phyloP scores from a whole-genome alignment of 1,140 invertebrate genomes.

The Hirudo medicinalis region DNA sequence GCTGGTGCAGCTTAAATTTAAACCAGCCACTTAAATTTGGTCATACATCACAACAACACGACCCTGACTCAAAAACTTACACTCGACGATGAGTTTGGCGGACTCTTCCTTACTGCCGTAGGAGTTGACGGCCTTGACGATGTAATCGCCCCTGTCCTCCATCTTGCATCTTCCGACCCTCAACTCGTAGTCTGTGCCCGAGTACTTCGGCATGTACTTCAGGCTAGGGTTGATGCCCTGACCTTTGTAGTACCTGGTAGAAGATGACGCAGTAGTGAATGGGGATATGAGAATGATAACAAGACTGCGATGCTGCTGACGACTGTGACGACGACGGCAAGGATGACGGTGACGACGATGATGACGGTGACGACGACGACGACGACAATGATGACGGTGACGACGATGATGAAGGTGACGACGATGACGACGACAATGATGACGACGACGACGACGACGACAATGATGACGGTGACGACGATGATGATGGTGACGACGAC shows the following conservation, averaged over 20 bases:
- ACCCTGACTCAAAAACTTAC: constrained; percentile 41
- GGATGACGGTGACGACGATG: constrained; percentile 56
- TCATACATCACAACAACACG: no score
- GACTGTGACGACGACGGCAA: background rate
- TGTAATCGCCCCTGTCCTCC: constrained; percentile 90
- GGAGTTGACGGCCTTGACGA: constrained; percentile 90
- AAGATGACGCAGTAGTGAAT: background rate
- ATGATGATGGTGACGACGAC: background rate
- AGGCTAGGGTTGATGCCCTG: constrained; percentile 65
- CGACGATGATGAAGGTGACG: constrained; percentile 44
- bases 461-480: constrained; percentile 55
- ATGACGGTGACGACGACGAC: background rate
- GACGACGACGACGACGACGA: background rate
- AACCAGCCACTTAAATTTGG: no score
- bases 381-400: background rate
- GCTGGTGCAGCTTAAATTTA: constrained; percentile 4
- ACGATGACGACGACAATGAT: constrained; percentile 55
- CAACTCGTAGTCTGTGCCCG: constrained; percentile 89
- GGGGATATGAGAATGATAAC: background rate
- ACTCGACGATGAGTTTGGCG: constrained; percentile 92
- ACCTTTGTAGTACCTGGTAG: constrained; percentile 11
- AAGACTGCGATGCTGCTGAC: constrained; percentile 8
- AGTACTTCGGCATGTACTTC: constrained; percentile 97
- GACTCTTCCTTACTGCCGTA: constrained; percentile 91
- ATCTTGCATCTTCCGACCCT: constrained; percentile 88